These are phyloP conservation scores for western clawed frog (Xenopus tropicalis) DNA, from an alignment of 2,113 vertebrate species.

Conservation along the genomic window UCB_Xtro_10.0 CM004445.2:105065001-105065500, in stretches of 20 bases:
- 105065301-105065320: slow-evolving; percentile 36
- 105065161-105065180: not conserved
- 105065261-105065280: slow-evolving; percentile 38
- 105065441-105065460: slow-evolving; percentile 10
- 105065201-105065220: slow-evolving; percentile 33
- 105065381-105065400: slow-evolving; percentile 29
- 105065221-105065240: slow-evolving; percentile 31
- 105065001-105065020: slow-evolving; percentile 98
- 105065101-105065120: slow-evolving; percentile 95
- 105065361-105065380: slow-evolving; percentile 33
- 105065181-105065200: not conserved
- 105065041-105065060: slow-evolving; percentile 87
- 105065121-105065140: slow-evolving; percentile 89
- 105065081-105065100: slow-evolving; percentile 96
- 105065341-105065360: slow-evolving; percentile 25
- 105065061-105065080: slow-evolving; percentile 96
- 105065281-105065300: slow-evolving; percentile 15
- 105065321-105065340: slow-evolving; percentile 33
- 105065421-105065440: slow-evolving; percentile 7
- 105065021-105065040: slow-evolving; percentile 98
- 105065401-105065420: slow-evolving; percentile 39
- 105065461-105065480: not conserved
- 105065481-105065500: not conserved
- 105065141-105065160: slow-evolving; percentile 56
- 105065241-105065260: slow-evolving; percentile 31